Percentiles rank a stretch among this genome's conserved stretches.
Evolutionary conservation across 2,888 invertebrate species (phyloP).

Genomic region (Meta bourneti): DNA sequence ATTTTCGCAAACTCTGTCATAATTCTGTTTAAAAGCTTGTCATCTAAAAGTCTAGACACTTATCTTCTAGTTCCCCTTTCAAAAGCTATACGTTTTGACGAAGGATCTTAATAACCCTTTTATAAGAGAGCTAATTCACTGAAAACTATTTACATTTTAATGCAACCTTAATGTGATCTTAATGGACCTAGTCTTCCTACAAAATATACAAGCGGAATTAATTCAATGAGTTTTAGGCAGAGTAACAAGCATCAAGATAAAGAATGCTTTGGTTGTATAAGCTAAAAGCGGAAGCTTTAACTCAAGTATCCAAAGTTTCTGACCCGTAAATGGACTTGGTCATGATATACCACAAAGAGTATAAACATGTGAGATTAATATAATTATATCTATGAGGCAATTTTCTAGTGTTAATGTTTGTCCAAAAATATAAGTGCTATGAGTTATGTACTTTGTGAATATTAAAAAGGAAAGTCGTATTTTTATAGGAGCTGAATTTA

Average conservation of each 20-base stretch:
- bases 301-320: background rate
- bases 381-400: too few species aligned
- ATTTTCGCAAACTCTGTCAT: too few species aligned
- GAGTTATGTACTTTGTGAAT: too few species aligned
- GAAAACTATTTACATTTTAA: background rate
- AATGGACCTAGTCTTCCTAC: background rate
- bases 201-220: background rate
- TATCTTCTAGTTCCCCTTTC: background rate
- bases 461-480: too few species aligned
- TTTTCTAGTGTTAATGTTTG: too few species aligned
- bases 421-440: too few species aligned
- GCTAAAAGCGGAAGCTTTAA: background rate
- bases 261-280: background rate
- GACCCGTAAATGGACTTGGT: too few species aligned
- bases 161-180: background rate
- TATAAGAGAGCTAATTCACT: background rate
- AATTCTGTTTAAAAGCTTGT: too few species aligned
- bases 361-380: too few species aligned
- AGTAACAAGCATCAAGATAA: background rate
- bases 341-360: too few species aligned
- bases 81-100: background rate
- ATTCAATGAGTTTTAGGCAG: background rate
- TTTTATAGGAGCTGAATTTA: too few species aligned
- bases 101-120: background rate
- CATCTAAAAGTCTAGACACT: too few species aligned